Conservation (phyloP, 2,888 invertebrate species). For the Crematogaster levior region DNA sequence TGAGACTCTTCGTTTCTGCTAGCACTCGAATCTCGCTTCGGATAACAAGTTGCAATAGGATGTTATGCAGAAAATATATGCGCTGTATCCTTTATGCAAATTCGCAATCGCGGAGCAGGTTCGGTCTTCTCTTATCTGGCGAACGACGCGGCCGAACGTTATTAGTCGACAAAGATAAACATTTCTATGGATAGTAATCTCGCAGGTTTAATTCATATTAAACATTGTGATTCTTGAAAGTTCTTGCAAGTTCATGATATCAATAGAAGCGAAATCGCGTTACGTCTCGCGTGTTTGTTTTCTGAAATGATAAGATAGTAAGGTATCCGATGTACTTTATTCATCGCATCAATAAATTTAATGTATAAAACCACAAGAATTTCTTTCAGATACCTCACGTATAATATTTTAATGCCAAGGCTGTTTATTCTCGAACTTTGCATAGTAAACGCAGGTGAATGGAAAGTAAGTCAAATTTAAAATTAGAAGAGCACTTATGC, state of each 20-base stretch:
- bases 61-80: conserved; percentile 21
- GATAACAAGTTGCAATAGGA: conserved; percentile 25
- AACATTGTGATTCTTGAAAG: neutral
- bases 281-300: neutral
- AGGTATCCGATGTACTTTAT: neutral
- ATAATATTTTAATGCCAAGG: conserved; percentile 29
- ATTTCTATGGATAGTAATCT: conserved; percentile 21
- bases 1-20: conserved; percentile 3
- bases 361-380: neutral
- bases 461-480: conserved; percentile 24
- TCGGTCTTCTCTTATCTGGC: conserved; percentile 14
- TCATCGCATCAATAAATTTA: neutral
- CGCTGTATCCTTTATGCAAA: conserved; percentile 38
- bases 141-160: neutral
- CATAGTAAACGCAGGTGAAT: conserved; percentile 5
- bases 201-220: neutral
- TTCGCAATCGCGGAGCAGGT: neutral
- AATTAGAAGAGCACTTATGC: neutral
- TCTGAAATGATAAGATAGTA: conserved; percentile 29
- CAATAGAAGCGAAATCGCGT: conserved; percentile 10
- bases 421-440: neutral
- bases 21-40: conserved; percentile 14
- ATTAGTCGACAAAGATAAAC: conserved; percentile 10
- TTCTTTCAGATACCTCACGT: too few species aligned
- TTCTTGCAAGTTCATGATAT: neutral